A percentile compares a stretch with the other conserved stretches of the same genome.
phyloP scores from a whole-genome alignment of 30 jellyfish, hydroid and myxozoan species.

The Turritopsis dohrnii region DNA sequence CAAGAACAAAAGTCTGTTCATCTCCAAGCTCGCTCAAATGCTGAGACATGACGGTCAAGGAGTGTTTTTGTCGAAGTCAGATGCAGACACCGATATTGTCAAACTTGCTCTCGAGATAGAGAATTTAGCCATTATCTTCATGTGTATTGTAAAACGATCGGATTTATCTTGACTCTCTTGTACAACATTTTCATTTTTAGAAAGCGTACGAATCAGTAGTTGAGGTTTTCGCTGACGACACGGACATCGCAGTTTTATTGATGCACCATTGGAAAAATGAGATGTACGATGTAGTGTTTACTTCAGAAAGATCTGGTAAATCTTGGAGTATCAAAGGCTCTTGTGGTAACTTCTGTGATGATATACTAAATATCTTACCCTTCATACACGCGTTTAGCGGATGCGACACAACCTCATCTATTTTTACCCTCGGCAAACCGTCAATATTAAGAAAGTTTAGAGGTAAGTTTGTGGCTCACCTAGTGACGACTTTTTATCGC shows the following conservation, averaged over 20 bases:
- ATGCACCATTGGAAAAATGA: neutral
- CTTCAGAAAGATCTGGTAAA: neutral
- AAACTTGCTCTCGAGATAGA: neutral
- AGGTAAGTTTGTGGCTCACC: neutral
- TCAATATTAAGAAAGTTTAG: neutral
- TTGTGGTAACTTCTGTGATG: neutral
- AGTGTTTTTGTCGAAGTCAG: neutral
- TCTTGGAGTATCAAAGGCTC: neutral
- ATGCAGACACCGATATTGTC: conserved; percentile 5
- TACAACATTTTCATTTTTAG: neutral
- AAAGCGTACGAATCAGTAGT: neutral
- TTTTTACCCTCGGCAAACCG: neutral
- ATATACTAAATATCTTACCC: neutral
- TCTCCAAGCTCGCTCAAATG: neutral
- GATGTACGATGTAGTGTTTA: neutral
- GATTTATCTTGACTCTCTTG: too few relatives aligned
- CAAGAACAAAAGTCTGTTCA: neutral
- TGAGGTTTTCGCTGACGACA: neutral
- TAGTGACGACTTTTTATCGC: too few relatives aligned
- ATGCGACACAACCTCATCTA: conserved; percentile 1
- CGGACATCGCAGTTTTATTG: conserved; percentile 3
- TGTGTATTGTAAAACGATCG: too few relatives aligned
- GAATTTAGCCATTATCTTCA: too few relatives aligned
- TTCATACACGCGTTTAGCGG: neutral
- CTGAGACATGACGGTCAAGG: conserved; percentile 4